A percentile compares a stretch with the other conserved stretches of the same genome.
phyloP scores from a whole-genome alignment of 2,888 invertebrate species.

The Cephus nigrinus region DNA sequence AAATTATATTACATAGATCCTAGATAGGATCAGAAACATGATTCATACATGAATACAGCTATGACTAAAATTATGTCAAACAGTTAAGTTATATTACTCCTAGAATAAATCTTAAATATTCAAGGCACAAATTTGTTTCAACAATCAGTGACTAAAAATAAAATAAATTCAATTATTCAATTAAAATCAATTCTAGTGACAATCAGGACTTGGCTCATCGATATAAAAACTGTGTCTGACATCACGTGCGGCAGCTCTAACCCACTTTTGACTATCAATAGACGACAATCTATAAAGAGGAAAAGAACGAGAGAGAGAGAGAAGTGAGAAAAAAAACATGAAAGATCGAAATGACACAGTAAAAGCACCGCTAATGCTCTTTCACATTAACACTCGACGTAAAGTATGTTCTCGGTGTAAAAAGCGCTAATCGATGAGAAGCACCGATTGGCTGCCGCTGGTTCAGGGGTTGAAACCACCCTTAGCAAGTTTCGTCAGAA shows the following conservation, averaged over 20 bases:
- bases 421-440: conserved; percentile 60
- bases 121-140: background rate
- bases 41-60: too few relatives aligned
- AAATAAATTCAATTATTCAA: background rate
- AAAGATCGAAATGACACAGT: conserved; percentile 55
- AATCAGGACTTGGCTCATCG: background rate
- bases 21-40: background rate
- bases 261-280: conserved; percentile 26
- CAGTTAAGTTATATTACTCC: background rate
- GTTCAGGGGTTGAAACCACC: conserved; percentile 29
- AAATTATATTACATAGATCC: background rate
- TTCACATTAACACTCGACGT: conserved; percentile 63
- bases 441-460: conserved; percentile 47
- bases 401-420: conserved; percentile 61
- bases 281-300: conserved; percentile 18
- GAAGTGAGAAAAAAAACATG: conserved; percentile 23
- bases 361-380: conserved; percentile 62
- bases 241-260: conserved; percentile 9
- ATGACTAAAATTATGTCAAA: too few relatives aligned
- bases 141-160: background rate
- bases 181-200: background rate
- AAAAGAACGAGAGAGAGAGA: conserved; percentile 16
- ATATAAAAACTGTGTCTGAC: background rate
- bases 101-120: background rate
- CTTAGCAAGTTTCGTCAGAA: conserved; percentile 9